Percentiles rank a stretch among this genome's conserved stretches.
These are phyloP conservation scores for Ascidia mentula DNA, from an alignment of 23 tunicate species.

Conservation along the genomic window DNA sequence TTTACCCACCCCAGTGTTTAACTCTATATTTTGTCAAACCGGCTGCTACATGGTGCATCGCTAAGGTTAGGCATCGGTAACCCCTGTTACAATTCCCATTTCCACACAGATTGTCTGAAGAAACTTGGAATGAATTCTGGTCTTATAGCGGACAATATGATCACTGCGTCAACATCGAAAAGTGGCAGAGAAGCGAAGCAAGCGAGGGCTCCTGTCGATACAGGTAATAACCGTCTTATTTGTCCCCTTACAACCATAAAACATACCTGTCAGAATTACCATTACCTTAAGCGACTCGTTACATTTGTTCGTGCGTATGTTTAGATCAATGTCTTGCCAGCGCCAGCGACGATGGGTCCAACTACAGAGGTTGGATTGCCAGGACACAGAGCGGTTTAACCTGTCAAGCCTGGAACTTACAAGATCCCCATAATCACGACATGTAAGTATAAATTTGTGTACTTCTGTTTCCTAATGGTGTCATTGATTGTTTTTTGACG, in stretches of 20 bases:
- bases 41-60: too few species aligned
- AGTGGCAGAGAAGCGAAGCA: conserved; percentile 59
- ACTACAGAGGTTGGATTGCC: conserved; percentile 75
- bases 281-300: neutral
- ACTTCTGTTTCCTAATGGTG: too few species aligned
- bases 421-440: conserved; percentile 32
- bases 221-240: conserved; percentile 12
- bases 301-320: neutral
- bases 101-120: conserved; percentile 51
- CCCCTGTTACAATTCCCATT: too few species aligned
- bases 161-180: conserved; percentile 47
- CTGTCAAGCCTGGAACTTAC: conserved; percentile 70
- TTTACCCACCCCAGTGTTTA: too few species aligned
- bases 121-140: conserved; percentile 87
- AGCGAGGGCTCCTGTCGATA: conserved; percentile 66
- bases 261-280: neutral
- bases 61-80: too few species aligned
- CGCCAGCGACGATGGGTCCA: conserved; percentile 23
- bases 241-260: neutral
- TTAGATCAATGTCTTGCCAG: conserved; percentile 55
- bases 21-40: too few species aligned
- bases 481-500: too few species aligned
- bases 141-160: conserved; percentile 48
- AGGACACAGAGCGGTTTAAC: conserved; percentile 48
- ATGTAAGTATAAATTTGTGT: conserved; percentile 28